Evolutionary conservation across 1,140 invertebrate species (phyloP).

Genomic region (Coelopa frigida): DNA sequence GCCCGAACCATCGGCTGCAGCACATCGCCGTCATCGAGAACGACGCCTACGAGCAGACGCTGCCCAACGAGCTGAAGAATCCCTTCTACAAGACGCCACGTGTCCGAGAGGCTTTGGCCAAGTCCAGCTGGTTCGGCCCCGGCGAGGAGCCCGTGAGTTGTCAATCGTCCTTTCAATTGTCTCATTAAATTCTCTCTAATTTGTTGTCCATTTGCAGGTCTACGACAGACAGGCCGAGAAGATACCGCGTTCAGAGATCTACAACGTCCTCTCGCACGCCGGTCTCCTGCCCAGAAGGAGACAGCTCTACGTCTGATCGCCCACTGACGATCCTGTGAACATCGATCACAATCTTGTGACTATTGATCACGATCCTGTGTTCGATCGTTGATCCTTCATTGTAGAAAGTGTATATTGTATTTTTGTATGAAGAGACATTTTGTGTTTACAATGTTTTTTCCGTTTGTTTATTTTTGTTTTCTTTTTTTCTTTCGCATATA

Average conservation of each 20-base stretch:
- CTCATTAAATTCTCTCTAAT: too few relatives aligned
- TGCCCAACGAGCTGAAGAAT: constrained; percentile 43
- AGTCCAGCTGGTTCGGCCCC: constrained; percentile 51
- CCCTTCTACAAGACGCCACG: constrained; percentile 46
- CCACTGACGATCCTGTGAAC: too few relatives aligned
- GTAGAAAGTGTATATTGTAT: too few relatives aligned
- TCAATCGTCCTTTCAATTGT: too few relatives aligned
- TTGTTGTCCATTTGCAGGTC: constrained; percentile 41
- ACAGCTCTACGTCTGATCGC: too few relatives aligned
- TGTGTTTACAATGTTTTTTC: too few relatives aligned
- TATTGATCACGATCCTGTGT: too few relatives aligned
- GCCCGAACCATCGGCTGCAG: constrained; percentile 20
- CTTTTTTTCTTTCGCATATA: too few relatives aligned
- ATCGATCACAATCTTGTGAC: too few relatives aligned
- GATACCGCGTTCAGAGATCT: constrained; percentile 52
- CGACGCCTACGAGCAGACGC: constrained; percentile 38
- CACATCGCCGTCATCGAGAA: constrained; percentile 44
- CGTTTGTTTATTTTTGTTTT: too few relatives aligned
- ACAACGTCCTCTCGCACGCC: constrained; percentile 54
- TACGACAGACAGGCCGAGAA: constrained; percentile 50
- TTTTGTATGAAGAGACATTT: too few relatives aligned
- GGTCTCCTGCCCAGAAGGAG: constrained; percentile 48
- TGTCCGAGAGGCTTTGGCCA: constrained; percentile 46
- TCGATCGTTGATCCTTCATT: too few relatives aligned
- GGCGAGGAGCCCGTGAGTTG: constrained; percentile 51